Evolutionary conservation across 2,888 invertebrate genomes (phyloP).

Genomic region (Nasonovia ribisnigri): DNA sequence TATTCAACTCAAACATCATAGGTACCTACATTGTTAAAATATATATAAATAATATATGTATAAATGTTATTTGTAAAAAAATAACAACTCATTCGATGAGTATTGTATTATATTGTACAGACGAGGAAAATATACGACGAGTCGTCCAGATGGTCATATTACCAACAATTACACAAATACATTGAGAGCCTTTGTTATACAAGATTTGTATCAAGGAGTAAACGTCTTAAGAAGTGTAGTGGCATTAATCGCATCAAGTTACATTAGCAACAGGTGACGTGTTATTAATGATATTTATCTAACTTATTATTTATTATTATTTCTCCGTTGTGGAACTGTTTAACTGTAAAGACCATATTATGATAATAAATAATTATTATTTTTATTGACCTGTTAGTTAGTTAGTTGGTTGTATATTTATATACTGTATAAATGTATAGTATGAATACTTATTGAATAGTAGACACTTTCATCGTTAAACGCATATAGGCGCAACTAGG

Average conservation of each 20-base stretch:
- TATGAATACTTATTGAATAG: too few species aligned
- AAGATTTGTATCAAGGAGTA: conserved; percentile 10
- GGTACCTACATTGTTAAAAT: neutral
- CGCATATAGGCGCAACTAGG: too few species aligned
- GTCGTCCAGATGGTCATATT: neutral
- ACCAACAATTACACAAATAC: neutral
- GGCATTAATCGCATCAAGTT: conserved; percentile 33
- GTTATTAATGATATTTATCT: neutral
- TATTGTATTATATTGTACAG: neutral
- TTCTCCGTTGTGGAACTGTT: neutral
- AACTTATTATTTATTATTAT: neutral
- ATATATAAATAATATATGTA: neutral
- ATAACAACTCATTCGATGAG: neutral
- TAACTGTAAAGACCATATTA: neutral
- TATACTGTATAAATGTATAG: too few species aligned
- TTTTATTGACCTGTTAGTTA: too few species aligned
- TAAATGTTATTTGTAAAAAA: neutral
- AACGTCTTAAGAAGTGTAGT: conserved; percentile 12
- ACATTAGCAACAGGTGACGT: conserved; percentile 55
- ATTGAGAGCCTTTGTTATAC: neutral
- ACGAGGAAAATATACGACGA: neutral
- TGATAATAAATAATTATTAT: neutral
- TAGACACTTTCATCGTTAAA: too few species aligned
- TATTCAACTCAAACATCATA: neutral
- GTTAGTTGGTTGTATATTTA: too few species aligned